Base-by-base conservation (phyloP, 2,888 invertebrate genomes). In the Orthonevra nobilis region DNA sequence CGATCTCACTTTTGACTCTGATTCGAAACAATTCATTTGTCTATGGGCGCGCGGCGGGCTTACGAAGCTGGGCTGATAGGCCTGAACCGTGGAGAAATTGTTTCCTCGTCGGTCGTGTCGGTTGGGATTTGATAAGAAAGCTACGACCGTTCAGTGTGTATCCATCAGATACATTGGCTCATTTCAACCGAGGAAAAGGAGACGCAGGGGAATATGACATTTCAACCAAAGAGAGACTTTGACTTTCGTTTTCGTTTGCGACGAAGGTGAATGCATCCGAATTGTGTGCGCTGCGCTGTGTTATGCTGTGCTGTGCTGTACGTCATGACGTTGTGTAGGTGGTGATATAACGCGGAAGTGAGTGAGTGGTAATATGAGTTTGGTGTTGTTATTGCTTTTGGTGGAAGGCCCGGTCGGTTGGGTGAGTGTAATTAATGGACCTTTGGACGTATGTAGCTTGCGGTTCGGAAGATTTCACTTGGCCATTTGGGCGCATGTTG, bases 1-100 rank as follows among this genome's bases (percentile, higher is more conserved):
- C 77, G 77, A 79, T 79, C 77, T 79, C 77, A 79, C 77, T 79
- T 79, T 72, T 79, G 77, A 79, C 77, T 79, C 72, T 72, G 61
- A 79, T 79, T 72, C 60, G 72, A 79, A 66, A 72, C 77, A 79
- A 79, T 79, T 79, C 72, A 79, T 79, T 79, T 79, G 77, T 70
- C 75, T 77, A 77, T 50, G 63, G 63, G 48, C 68, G 20, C 26
- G 6, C 5, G 4, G 32, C 10, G n/a, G 54, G 17, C 28, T 9
- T 12, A 23, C 23, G 23, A 23, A 3, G 3, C 23, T 4, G 23
- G 5, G 23, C 23, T 5, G 23, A 34, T 50, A 40, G 60, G 54
- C 52, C 38, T 54, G 2, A 38, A 48, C 56, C 23, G 26, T 30
- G 34, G 72, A 54, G 77, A 79, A 72, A 79, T 72, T 48, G 40